phyloP scores from a whole-genome alignment of 2,113 vertebrate species.

The Ivindomyrus marchei region DNA sequence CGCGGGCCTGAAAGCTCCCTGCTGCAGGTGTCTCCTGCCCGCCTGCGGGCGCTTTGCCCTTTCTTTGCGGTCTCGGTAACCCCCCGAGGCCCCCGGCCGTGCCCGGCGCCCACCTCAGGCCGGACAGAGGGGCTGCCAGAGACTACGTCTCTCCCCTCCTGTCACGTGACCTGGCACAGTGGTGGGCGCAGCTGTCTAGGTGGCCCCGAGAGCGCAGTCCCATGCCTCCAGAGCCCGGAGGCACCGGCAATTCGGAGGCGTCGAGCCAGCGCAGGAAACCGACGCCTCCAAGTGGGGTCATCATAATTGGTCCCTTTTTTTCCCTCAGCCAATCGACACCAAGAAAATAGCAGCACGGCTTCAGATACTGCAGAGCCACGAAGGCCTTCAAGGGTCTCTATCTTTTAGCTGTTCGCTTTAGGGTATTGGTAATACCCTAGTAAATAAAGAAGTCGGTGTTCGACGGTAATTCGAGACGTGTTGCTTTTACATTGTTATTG shows the following conservation, averaged over 20 bases:
- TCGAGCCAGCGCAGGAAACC: not conserved
- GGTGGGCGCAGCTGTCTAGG: not conserved
- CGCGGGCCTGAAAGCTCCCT: not conserved
- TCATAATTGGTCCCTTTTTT: not conserved
- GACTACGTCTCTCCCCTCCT: not conserved
- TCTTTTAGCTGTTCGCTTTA: not conserved
- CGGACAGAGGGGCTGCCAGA: not conserved
- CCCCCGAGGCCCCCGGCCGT: not conserved
- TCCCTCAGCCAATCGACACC: not conserved
- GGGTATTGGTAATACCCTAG: not conserved
- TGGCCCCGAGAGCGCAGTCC: not conserved
- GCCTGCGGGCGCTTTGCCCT: not conserved
- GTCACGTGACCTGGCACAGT: constrained; percentile 9
- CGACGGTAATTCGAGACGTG: not conserved
- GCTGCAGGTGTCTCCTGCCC: not conserved
- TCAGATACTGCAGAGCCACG: not conserved
- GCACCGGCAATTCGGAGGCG: not conserved
- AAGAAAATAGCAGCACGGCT: not conserved
- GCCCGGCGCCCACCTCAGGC: not conserved
- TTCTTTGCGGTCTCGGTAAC: not conserved
- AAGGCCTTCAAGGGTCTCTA: not conserved
- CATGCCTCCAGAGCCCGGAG: not conserved
- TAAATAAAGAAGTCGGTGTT: not conserved
- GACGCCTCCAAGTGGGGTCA: not conserved
- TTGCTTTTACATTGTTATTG: not conserved